A percentile compares a stretch with the other conserved stretches of the same genome.
Evolutionary conservation across 1,140 invertebrate species (phyloP).

Genomic region (Rhysida immarginata): DNA sequence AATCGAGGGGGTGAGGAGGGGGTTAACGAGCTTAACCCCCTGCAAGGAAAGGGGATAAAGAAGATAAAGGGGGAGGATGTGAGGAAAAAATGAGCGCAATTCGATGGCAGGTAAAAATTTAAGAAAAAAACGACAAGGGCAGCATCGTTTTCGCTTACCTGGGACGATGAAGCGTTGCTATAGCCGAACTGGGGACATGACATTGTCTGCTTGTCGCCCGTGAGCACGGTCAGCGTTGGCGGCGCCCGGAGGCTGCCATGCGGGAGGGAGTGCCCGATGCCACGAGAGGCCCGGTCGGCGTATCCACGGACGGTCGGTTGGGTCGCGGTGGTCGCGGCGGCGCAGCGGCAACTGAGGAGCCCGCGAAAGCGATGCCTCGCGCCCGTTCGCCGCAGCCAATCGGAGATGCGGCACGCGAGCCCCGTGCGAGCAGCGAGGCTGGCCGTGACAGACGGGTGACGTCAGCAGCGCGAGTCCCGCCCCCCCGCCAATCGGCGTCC

Average conservation of each 20-base stretch:
- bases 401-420: not conserved
- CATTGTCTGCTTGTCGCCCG: constrained; percentile 9
- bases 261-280: no score
- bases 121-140: not conserved
- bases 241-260: not conserved
- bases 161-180: constrained; percentile 11
- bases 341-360: no score
- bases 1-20: not conserved
- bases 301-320: no score
- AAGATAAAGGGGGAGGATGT: not conserved
- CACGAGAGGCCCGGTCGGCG: no score
- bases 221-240: no score
- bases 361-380: no score
- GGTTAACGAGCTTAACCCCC: not conserved
- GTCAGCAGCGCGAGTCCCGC: not conserved
- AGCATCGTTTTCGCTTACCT: constrained; percentile 9
- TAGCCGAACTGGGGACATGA: constrained; percentile 17
- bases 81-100: not conserved
- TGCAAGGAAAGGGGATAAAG: not conserved
- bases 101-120: not conserved
- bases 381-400: not conserved
- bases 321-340: no score
- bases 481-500: not conserved
- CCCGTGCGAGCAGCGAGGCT: no score
- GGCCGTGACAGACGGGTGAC: not conserved